phyloP scores from a whole-genome alignment of 2,113 vertebrate genomes.

The Amphilophus citrinellus region DNA sequence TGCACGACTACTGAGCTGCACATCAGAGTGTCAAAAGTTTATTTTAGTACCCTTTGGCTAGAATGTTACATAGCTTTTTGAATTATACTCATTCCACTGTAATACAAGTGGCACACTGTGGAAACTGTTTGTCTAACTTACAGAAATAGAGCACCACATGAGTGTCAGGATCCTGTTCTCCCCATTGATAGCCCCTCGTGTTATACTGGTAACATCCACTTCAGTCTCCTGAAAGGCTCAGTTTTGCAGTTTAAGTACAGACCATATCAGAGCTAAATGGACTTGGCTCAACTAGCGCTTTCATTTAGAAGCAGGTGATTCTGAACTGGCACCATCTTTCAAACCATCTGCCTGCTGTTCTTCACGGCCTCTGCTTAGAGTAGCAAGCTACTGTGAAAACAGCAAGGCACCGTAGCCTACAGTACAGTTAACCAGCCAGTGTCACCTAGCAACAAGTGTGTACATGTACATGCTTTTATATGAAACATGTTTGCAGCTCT shows the following conservation, averaged over 20 bases:
- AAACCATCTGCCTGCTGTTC: background rate
- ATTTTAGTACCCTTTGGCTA: background rate
- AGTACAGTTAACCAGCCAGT: conserved; percentile 6
- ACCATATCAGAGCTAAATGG: background rate
- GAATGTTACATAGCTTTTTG: background rate
- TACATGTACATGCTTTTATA: background rate
- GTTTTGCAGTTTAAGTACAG: background rate
- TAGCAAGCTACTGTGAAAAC: background rate
- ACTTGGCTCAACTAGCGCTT: background rate
- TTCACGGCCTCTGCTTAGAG: background rate
- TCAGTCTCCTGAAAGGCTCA: too few relatives aligned
- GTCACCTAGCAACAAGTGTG: conserved; percentile 19
- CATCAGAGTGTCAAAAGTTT: background rate
- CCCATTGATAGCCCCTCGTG: too few relatives aligned
- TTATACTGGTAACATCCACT: too few relatives aligned
- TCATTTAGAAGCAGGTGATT: background rate
- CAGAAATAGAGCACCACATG: background rate
- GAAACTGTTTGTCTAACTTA: background rate
- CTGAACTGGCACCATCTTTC: background rate
- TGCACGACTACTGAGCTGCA: background rate
- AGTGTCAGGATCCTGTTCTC: background rate
- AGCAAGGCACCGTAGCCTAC: background rate
- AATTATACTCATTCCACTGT: background rate
- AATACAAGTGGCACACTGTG: too few relatives aligned
- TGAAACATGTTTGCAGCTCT: background rate